Evolutionary conservation across 1,140 invertebrate genomes (phyloP).

Genomic region (Arctopsyche grandis): DNA sequence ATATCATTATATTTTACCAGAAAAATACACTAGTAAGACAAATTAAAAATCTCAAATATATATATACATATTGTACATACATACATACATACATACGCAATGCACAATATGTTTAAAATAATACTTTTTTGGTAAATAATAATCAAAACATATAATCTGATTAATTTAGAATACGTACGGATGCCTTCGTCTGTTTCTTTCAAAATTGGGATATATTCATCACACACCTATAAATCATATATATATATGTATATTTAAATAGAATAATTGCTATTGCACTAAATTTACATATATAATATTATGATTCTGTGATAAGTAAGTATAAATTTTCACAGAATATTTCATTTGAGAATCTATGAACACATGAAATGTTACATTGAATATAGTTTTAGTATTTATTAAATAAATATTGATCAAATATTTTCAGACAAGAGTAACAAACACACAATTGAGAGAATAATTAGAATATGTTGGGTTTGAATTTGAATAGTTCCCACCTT

Average conservation of each 20-base stretch:
- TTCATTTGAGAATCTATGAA: background rate
- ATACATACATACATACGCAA: too few species aligned
- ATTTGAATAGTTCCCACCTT: background rate
- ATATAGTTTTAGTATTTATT: background rate
- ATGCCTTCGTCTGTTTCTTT: background rate
- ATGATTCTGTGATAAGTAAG: background rate
- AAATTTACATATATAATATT: background rate
- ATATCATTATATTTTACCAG: too few species aligned
- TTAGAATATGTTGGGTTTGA: background rate
- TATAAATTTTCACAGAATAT: background rate
- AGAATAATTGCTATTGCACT: background rate
- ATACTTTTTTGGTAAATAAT: too few species aligned
- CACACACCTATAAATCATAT: background rate
- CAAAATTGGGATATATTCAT: background rate
- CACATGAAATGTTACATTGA: background rate
- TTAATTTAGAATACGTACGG: background rate
- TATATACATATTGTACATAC: too few species aligned
- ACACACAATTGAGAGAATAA: background rate
- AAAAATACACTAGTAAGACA: too few species aligned
- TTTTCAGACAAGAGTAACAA: background rate
- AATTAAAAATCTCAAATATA: background rate
- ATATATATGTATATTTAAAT: background rate
- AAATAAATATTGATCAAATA: background rate
- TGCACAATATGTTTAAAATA: too few species aligned
- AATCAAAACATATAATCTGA: too few species aligned